These are phyloP conservation scores for Cebus imitator DNA, from an alignment of 2,113 vertebrate genomes.

Conservation along the genomic window DNA sequence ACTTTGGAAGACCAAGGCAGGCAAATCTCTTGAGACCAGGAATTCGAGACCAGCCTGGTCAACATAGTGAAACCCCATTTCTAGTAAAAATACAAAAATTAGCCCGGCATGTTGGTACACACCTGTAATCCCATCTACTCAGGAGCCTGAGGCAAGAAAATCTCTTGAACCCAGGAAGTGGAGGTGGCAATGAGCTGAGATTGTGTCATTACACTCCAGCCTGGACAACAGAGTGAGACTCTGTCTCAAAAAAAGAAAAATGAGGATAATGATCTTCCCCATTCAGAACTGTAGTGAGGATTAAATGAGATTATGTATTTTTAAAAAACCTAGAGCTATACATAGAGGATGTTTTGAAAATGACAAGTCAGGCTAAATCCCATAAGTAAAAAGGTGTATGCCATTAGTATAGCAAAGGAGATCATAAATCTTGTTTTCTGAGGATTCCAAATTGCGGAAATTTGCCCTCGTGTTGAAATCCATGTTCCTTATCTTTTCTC, in stretches of 20 bases:
- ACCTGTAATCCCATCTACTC: too few relatives aligned
- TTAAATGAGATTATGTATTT: conserved; percentile 39
- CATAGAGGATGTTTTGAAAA: not conserved
- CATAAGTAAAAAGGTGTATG: not conserved
- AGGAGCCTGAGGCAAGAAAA: too few relatives aligned
- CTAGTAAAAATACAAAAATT: too few relatives aligned
- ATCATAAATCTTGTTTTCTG: not conserved
- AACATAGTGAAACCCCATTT: too few relatives aligned
- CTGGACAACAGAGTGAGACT: too few relatives aligned
- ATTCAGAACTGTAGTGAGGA: not conserved
- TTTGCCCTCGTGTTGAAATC: not conserved
- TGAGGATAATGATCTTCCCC: not conserved
- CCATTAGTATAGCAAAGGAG: not conserved
- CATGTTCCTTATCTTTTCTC: not conserved
- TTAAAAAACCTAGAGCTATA: not conserved
- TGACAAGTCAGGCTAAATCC: not conserved
- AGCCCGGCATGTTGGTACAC: too few relatives aligned
- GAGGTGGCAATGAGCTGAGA: too few relatives aligned
- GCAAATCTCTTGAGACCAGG: too few relatives aligned
- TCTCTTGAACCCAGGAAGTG: too few relatives aligned
- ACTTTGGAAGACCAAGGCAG: too few relatives aligned
- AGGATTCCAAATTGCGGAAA: not conserved
- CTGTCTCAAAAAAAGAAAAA: not conserved
- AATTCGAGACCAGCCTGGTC: too few relatives aligned
- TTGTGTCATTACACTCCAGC: too few relatives aligned